phyloP scores from a whole-genome alignment of 2,797 vertebrate genomes.

The Nannoperca obscura region DNA sequence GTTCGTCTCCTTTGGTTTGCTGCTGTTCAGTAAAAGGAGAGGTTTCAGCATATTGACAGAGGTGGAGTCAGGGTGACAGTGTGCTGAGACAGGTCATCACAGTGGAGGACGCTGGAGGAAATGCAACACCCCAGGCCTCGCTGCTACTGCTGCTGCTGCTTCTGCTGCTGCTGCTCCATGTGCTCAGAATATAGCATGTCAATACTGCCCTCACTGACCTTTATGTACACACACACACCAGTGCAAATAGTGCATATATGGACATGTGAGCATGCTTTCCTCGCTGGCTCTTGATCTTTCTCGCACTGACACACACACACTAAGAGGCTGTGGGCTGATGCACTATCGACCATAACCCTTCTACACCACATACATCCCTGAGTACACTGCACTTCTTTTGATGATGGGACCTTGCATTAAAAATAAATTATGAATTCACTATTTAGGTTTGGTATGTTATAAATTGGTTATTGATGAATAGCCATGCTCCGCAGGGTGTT shows the following conservation, averaged over 20 bases:
- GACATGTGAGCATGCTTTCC: conserved; percentile 36
- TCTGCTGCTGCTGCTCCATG: conserved; percentile 44
- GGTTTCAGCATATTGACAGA: conserved; percentile 77
- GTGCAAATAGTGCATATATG: conserved; percentile 2
- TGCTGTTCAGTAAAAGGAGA: conserved; percentile 59
- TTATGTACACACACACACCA: conserved; percentile 35
- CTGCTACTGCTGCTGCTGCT: conserved; percentile 46
- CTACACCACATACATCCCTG: conserved; percentile 13
- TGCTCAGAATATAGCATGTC: conserved; percentile 71
- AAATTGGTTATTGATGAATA: background rate
- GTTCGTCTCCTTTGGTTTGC: conserved; percentile 36
- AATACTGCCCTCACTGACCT: conserved; percentile 74
- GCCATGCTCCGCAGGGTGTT: background rate
- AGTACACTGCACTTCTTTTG: conserved; percentile 25
- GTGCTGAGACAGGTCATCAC: conserved; percentile 75
- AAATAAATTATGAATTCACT: background rate
- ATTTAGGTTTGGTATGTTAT: background rate
- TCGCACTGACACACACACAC: conserved; percentile 7
- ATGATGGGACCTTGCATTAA: conserved; percentile 6
- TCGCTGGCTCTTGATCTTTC: conserved; percentile 22
- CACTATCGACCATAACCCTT: background rate
- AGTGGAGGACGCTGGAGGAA: conserved; percentile 69
- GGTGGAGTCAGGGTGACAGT: conserved; percentile 76
- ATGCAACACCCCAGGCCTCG: conserved; percentile 71
- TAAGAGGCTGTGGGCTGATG: background rate